Evolutionary conservation across 2,797 vertebrate genomes (phyloP).

Genomic region (Cyclopterus lumpus): DNA sequence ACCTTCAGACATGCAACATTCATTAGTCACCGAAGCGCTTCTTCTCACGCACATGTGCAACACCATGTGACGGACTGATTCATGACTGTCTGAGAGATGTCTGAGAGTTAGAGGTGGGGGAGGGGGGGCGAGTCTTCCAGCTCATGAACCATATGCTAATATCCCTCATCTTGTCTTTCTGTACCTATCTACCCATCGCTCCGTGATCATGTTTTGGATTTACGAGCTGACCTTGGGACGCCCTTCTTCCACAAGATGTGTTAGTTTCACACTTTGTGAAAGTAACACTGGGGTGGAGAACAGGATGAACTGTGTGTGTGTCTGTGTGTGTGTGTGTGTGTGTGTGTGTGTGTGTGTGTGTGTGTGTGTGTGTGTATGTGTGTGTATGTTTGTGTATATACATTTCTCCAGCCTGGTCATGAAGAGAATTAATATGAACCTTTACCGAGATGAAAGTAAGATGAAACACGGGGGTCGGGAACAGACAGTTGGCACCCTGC

Average conservation of each 20-base stretch:
- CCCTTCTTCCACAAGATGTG: not conserved
- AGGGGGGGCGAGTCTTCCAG: not conserved
- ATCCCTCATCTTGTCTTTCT: not conserved
- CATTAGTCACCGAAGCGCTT: not conserved
- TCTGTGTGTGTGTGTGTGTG: too few species aligned
- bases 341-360: too few species aligned
- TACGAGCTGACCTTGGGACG: not conserved
- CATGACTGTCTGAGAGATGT: not conserved
- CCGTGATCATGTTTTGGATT: not conserved
- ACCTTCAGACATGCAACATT: not conserved
- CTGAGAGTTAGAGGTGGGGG: not conserved
- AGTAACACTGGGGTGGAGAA: too few species aligned
- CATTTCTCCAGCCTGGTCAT: not conserved
- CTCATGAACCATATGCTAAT: conserved; percentile 5
- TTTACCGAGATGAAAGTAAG: not conserved
- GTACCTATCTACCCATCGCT: not conserved
- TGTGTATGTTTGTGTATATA: too few species aligned
- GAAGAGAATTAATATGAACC: not conserved
- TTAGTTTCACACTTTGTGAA: not conserved
- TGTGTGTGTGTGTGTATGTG: too few species aligned
- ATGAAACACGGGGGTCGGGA: not conserved
- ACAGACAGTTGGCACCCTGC: not conserved
- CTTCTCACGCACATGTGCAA: not conserved
- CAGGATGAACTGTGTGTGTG: not conserved
- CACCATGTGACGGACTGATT: not conserved